Percentiles rank a stretch among this genome's conserved stretches.
Evolutionary conservation across 2,888 invertebrate species (phyloP).

Genomic region (Dicyrtoma fusca): DNA sequence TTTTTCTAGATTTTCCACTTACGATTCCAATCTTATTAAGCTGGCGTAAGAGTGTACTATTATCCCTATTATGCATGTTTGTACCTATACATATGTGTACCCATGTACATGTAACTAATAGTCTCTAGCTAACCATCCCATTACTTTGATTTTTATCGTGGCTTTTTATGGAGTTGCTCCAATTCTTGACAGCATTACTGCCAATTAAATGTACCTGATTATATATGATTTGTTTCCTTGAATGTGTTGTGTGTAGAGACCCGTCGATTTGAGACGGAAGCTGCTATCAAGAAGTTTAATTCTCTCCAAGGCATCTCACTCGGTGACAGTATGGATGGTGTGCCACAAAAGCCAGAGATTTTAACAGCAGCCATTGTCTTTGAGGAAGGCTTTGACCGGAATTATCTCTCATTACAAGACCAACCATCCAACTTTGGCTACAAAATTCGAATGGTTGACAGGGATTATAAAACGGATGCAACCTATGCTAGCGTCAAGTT

Average conservation of each 20-base stretch:
- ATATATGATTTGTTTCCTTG: not conserved
- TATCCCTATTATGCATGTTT: too few species aligned
- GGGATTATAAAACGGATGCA: conserved; percentile 26
- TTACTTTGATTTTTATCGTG: not conserved
- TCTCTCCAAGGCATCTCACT: conserved; percentile 27
- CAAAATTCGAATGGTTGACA: conserved; percentile 43
- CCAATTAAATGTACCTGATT: not conserved
- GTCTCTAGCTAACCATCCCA: too few species aligned
- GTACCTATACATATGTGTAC: too few species aligned
- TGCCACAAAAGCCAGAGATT: conserved; percentile 30
- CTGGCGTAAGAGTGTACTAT: too few species aligned
- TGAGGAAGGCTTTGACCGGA: conserved; percentile 42
- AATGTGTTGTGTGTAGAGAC: conserved; percentile 18
- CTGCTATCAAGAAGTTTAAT: conserved; percentile 28
- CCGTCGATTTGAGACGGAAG: conserved; percentile 21
- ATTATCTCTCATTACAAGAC: conserved; percentile 19
- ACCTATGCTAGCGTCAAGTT: conserved; percentile 39
- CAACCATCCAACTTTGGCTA: conserved; percentile 35
- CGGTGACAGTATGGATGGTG: not conserved
- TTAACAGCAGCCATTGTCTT: conserved; percentile 46
- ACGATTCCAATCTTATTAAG: too few species aligned
- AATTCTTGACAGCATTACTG: not conserved
- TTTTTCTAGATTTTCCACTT: too few species aligned
- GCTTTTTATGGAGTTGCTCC: not conserved
- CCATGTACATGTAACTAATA: too few species aligned